Conservation (phyloP, 2,113 vertebrate genomes). For the Aspidoscelis tigris region DNA sequence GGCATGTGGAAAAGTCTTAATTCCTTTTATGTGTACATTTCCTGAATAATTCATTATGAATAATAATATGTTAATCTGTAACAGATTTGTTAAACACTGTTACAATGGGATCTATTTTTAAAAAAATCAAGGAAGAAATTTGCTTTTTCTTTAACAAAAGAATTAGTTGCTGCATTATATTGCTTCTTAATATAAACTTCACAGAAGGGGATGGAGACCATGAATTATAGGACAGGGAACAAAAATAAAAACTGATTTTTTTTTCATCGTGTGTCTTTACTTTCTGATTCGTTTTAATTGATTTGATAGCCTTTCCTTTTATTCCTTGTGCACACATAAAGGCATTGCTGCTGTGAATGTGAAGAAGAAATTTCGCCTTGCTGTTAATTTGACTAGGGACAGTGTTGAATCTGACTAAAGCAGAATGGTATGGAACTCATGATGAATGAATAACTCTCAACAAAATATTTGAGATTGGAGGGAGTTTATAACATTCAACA, state of each 20-base stretch:
- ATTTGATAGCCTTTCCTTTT: conserved; percentile 25
- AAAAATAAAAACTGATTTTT: not conserved
- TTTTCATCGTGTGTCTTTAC: conserved; percentile 9
- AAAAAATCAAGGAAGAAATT: too few species aligned
- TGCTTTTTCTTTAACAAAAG: not conserved
- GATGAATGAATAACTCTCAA: too few species aligned
- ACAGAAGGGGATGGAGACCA: too few species aligned
- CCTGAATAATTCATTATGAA: not conserved
- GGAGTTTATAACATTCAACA: too few species aligned
- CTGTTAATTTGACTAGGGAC: conserved; percentile 27
- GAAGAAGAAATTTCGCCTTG: not conserved
- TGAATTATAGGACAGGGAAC: too few species aligned
- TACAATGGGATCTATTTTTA: not conserved
- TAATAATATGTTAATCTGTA: not conserved
- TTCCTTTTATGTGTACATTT: not conserved
- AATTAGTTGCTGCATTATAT: not conserved
- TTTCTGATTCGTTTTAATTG: conserved; percentile 43
- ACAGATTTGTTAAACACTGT: not conserved
- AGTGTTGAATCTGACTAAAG: not conserved
- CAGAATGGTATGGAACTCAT: too few species aligned
- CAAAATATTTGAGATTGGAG: too few species aligned
- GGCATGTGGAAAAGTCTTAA: not conserved
- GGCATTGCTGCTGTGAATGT: conserved; percentile 13
- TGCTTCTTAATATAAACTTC: not conserved
- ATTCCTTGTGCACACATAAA: conserved; percentile 14